Evolutionary conservation across 30 jellyfish, hydroid and myxozoan genomes (phyloP).

Genomic region (Chrysaora quinquecirrha): DNA sequence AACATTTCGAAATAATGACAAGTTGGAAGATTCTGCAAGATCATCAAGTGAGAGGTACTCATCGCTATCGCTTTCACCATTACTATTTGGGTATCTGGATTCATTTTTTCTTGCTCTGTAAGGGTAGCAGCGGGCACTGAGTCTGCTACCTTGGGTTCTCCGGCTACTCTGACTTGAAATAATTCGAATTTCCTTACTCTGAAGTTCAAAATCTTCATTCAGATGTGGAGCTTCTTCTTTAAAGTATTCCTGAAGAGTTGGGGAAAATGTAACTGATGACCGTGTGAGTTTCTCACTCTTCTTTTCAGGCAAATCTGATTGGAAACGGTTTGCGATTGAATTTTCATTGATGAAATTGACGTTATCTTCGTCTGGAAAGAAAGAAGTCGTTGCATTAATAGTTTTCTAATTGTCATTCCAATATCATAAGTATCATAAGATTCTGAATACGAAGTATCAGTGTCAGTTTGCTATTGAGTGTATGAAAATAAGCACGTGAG

Average conservation of each 20-base stretch:
- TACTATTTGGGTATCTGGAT: background rate
- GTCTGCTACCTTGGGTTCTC: background rate
- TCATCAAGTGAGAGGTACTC: conserved; percentile 57
- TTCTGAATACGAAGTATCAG: no score
- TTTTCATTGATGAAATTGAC: no score
- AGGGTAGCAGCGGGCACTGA: conserved; percentile 78
- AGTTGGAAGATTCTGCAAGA: background rate
- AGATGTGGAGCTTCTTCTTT: background rate
- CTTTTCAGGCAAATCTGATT: no score
- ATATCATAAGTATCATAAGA: no score
- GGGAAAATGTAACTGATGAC: conserved; percentile 23
- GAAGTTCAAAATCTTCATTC: conserved; percentile 23
- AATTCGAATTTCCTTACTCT: conserved; percentile 38
- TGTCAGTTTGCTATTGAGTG: no score
- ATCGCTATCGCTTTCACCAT: conserved; percentile 36
- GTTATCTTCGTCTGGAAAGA: no score
- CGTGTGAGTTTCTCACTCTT: background rate
- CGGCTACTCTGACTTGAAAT: background rate
- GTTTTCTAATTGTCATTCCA: no score
- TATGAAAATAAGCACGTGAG: no score
- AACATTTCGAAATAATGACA: background rate
- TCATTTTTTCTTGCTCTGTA: conserved; percentile 8
- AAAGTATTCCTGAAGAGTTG: background rate
- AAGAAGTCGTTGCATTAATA: no score
- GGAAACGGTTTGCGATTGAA: no score